Percentiles rank a stretch among this genome's conserved stretches.
These are phyloP conservation scores for Microdon myrmicae DNA, from an alignment of 2,888 invertebrate genomes.

Conservation along the genomic window DNA sequence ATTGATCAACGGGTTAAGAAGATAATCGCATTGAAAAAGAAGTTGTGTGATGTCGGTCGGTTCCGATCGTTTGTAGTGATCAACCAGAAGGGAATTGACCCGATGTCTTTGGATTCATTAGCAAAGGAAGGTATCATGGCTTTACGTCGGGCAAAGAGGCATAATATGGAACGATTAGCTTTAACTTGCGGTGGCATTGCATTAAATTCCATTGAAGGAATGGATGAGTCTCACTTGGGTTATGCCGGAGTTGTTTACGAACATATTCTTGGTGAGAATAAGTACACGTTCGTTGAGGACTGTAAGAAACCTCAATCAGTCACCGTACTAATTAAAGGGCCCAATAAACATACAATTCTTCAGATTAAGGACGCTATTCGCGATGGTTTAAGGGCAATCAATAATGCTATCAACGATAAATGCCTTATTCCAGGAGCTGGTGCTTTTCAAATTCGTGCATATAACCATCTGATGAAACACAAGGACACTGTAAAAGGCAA, in stretches of 20 bases:
- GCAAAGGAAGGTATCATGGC: conserved; percentile 97
- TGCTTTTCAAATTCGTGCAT: conserved; percentile 91
- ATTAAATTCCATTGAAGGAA: conserved; percentile 94
- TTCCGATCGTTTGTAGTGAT: conserved; percentile 94
- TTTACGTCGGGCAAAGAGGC: conserved; percentile 93
- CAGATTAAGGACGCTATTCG: conserved; percentile 98
- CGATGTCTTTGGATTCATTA: conserved; percentile 92
- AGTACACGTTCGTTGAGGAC: conserved; percentile 97
- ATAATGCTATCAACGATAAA: conserved; percentile 94
- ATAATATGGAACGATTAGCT: conserved; percentile 97
- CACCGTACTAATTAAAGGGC: conserved; percentile 95
- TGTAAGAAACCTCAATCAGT: conserved; percentile 96
- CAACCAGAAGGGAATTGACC: conserved; percentile 99
- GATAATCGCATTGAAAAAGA: conserved; percentile 91
- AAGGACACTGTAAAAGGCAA: conserved; percentile 91
- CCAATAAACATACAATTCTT: conserved; percentile 92
- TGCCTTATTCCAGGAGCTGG: conserved; percentile 95
- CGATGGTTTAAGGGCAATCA: conserved; percentile 96
- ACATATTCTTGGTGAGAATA: conserved; percentile 96
- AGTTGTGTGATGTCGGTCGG: conserved; percentile 89
- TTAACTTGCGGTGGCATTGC: conserved; percentile 96
- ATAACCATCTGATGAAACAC: conserved; percentile 80
- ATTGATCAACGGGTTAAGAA: conserved; percentile 94
- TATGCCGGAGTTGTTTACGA: conserved; percentile 95
- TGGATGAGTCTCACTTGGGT: conserved; percentile 87